These are phyloP conservation scores for Bubo blakistoni DNA, from an alignment of 2,113 vertebrate species.

Conservation along the genomic window DNA sequence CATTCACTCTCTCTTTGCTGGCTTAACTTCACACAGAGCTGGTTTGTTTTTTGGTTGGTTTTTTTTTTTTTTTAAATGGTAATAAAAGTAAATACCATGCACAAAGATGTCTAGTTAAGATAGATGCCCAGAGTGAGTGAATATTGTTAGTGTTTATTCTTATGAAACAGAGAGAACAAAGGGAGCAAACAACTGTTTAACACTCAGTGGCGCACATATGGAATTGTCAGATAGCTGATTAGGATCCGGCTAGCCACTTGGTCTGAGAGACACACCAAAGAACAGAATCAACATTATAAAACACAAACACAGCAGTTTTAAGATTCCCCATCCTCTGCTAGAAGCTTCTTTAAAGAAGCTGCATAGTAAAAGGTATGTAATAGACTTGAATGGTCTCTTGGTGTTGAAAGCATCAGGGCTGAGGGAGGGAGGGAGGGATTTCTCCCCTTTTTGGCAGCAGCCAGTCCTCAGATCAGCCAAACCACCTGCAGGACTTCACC, in stretches of 20 bases:
- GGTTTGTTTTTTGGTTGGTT: no score
- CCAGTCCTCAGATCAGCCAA: not conserved
- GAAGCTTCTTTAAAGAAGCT: not conserved
- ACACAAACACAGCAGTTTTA: not conserved
- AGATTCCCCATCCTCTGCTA: not conserved
- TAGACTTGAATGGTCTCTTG: not conserved
- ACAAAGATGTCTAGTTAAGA: constrained; percentile 32
- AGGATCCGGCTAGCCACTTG: not conserved
- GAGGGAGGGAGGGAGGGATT: not conserved
- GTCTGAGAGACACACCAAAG: not conserved
- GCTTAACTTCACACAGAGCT: not conserved
- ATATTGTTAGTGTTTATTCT: constrained; percentile 3
- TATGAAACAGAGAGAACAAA: not conserved
- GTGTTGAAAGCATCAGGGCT: not conserved
- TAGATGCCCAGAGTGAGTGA: not conserved
- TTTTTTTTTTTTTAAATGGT: not conserved
- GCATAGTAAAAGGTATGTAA: not conserved
- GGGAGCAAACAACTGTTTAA: not conserved
- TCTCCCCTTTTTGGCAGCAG: not conserved
- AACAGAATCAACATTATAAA: not conserved
- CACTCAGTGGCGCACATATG: not conserved
- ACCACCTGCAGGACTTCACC: constrained; percentile 2
- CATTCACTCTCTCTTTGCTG: not conserved
- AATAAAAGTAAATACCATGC: not conserved
- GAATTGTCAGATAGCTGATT: not conserved